Conservation (phyloP, 2,888 invertebrate genomes). For the Morpho deidamia region DNA sequence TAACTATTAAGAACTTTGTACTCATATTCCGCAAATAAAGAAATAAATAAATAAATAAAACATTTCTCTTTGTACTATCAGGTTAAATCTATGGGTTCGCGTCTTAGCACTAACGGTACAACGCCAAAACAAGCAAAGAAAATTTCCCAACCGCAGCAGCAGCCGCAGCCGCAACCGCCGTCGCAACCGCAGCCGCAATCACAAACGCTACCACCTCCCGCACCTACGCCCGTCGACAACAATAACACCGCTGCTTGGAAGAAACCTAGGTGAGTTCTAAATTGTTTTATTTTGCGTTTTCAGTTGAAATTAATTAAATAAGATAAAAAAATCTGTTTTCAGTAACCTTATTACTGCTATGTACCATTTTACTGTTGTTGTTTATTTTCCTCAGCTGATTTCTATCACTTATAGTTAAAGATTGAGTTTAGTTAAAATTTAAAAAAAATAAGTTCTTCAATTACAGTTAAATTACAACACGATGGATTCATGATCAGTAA, state of each 20-base stretch:
- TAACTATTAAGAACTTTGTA: too few species aligned
- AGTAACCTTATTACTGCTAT: too few species aligned
- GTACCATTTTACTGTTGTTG: too few species aligned
- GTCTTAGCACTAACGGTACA: conserved; percentile 39
- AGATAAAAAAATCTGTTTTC: too few species aligned
- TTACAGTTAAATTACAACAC: too few species aligned
- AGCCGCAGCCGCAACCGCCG: conserved; percentile 18
- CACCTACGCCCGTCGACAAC: conserved; percentile 38
- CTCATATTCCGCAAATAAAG: too few species aligned
- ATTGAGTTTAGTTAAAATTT: too few species aligned
- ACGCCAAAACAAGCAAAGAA: conserved; percentile 28
- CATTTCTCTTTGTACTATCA: conserved; percentile 10
- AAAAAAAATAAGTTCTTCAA: too few species aligned
- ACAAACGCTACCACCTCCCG: conserved; percentile 4
- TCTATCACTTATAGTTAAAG: too few species aligned
- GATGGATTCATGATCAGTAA: too few species aligned
- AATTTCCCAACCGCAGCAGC: conserved; percentile 8
- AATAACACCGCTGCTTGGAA: conserved; percentile 64
- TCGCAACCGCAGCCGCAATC: conserved; percentile 12
- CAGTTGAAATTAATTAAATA: neutral
- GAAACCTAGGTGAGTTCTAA: conserved; percentile 59
- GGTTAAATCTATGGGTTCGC: conserved; percentile 66
- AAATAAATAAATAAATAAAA: too few species aligned
- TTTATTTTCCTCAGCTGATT: too few species aligned
- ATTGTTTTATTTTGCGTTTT: conserved; percentile 1